phyloP scores from a whole-genome alignment of 2,888 invertebrate genomes.

The Eilema sororculum region DNA sequence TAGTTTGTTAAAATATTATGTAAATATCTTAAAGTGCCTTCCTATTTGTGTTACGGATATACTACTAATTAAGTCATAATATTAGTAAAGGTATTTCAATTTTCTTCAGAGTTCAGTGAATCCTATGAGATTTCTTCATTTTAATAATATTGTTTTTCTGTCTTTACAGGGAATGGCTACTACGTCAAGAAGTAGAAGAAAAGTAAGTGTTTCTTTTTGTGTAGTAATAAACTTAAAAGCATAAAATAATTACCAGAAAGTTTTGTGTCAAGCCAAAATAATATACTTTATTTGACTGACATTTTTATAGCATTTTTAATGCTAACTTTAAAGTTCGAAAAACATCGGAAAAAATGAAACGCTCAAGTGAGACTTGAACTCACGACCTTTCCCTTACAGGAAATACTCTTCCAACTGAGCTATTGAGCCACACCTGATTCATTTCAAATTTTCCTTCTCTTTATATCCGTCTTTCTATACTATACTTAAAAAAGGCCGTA shows the following conservation, averaged over 20 bases:
- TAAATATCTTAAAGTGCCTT: neutral
- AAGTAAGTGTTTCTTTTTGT: constrained; percentile 54
- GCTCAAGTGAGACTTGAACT: too few species aligned
- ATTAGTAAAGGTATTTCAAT: neutral
- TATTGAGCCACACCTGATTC: too few species aligned
- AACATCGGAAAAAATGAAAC: too few species aligned
- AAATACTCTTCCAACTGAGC: too few species aligned
- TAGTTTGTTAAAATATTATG: neutral
- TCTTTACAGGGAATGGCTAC: constrained; percentile 79
- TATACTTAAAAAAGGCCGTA: neutral
- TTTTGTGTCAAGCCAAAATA: neutral
- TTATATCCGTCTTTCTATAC: too few species aligned
- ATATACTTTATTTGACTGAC: too few species aligned
- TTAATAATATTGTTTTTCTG: constrained; percentile 42
- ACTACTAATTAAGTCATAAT: neutral
- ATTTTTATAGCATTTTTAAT: too few species aligned
- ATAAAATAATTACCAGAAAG: constrained; percentile 14
- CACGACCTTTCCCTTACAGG: too few species aligned
- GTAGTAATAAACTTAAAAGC: neutral
- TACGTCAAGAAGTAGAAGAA: constrained; percentile 65
- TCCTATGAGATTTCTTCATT: neutral
- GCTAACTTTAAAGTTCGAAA: too few species aligned
- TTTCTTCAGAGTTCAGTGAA: neutral
- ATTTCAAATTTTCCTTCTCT: too few species aligned
- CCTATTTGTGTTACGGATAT: neutral